These are phyloP conservation scores for Tenualosa thibaudeaui DNA, from an alignment of 2,797 vertebrate genomes.

Conservation along the genomic window DNA sequence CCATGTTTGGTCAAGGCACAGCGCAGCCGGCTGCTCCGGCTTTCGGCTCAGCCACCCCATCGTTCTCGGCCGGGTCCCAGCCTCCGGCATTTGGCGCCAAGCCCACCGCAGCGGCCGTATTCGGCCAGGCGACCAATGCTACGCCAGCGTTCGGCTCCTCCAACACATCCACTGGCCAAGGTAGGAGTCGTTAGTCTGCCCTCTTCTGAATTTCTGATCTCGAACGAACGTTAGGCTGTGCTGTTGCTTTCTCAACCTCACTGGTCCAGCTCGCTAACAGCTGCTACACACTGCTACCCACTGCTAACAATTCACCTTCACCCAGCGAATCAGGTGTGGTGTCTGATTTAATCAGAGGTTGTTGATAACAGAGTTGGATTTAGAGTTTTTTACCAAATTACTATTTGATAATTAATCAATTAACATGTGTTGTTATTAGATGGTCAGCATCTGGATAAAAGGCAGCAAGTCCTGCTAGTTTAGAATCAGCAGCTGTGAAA, in stretches of 20 bases:
- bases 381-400: too few relatives aligned
- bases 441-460: too few relatives aligned
- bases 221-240: too few relatives aligned
- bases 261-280: not conserved
- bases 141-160: constrained; percentile 81
- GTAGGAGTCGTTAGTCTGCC: constrained; percentile 47
- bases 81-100: constrained; percentile 82
- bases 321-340: too few relatives aligned
- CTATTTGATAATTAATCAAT: too few relatives aligned
- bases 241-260: not conserved
- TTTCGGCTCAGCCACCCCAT: constrained; percentile 79
- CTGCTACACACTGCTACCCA: too few relatives aligned
- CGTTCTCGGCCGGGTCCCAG: constrained; percentile 78
- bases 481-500: too few relatives aligned
- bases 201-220: too few relatives aligned
- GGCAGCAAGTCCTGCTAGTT: too few relatives aligned
- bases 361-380: too few relatives aligned
- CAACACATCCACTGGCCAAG: constrained; percentile 61
- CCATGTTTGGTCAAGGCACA: constrained; percentile 80
- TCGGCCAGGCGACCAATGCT: constrained; percentile 82
- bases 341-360: too few relatives aligned
- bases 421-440: too few relatives aligned
- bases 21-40: constrained; percentile 70
- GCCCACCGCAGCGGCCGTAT: constrained; percentile 76
- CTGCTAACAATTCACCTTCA: not conserved